phyloP scores from a whole-genome alignment of 1,140 invertebrate species.

The Branchinecta lindahli region DNA sequence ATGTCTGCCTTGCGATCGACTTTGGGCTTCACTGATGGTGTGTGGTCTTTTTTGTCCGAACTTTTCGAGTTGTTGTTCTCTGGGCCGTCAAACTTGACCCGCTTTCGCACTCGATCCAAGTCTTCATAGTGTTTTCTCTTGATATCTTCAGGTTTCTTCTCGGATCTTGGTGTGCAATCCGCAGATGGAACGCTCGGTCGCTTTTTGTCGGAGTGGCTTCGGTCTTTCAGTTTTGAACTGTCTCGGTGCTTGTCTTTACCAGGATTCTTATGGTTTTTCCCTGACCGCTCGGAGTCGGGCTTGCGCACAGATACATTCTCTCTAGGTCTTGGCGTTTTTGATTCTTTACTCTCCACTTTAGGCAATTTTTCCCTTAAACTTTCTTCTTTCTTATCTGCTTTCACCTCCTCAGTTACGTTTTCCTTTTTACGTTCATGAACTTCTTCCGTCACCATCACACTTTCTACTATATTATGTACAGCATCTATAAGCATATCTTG shows the following conservation, averaged over 20 bases:
- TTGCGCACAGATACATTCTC: too few relatives aligned
- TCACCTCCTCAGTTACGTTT: too few relatives aligned
- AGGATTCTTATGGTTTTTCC: slow-evolving; percentile 32
- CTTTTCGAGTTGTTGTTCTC: background rate
- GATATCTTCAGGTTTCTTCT: slow-evolving; percentile 14
- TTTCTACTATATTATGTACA: too few relatives aligned
- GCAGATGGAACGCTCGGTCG: background rate
- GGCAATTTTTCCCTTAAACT: too few relatives aligned
- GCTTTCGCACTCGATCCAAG: slow-evolving; percentile 12
- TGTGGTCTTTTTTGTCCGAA: background rate
- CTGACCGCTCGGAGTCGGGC: slow-evolving; percentile 26
- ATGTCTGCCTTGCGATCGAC: background rate
- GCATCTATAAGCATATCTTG: too few relatives aligned
- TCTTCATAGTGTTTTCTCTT: slow-evolving; percentile 15
- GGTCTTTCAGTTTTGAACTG: slow-evolving; percentile 16
- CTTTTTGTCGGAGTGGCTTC: slow-evolving; percentile 15
- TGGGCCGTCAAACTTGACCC: slow-evolving; percentile 9
- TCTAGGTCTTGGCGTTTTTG: too few relatives aligned
- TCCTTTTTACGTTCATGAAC: too few relatives aligned
- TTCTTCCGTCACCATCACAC: too few relatives aligned
- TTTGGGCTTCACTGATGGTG: background rate
- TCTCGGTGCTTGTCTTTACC: slow-evolving; percentile 19
- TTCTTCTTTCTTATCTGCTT: too few relatives aligned
- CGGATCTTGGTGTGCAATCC: background rate
- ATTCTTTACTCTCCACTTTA: too few relatives aligned